These are phyloP conservation scores for Apis cerana DNA, from an alignment of 1,140 invertebrate species.

Conservation along the genomic window DNA sequence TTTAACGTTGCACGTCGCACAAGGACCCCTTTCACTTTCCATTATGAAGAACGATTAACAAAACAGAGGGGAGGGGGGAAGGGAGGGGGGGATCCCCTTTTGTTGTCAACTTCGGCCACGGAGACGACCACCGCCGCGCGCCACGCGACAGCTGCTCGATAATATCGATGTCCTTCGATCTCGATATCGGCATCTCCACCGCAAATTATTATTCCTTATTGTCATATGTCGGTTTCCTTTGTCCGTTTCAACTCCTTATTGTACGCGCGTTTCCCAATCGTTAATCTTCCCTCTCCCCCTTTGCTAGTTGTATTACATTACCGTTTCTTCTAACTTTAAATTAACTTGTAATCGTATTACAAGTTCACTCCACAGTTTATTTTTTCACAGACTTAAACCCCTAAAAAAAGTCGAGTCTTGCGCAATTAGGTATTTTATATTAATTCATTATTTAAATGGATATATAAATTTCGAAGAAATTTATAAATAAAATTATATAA, in stretches of 20 bases:
- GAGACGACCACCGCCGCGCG: constrained; percentile 1
- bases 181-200: constrained; percentile 34
- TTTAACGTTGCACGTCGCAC: constrained; percentile 25
- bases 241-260: constrained; percentile 8
- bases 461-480: too few relatives aligned
- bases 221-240: constrained; percentile 14
- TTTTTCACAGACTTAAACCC: too few relatives aligned
- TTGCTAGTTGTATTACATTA: too few relatives aligned
- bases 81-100: constrained; percentile 29
- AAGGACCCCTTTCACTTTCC: constrained; percentile 41
- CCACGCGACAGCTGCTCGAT: constrained; percentile 58
- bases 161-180: constrained; percentile 56
- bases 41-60: constrained; percentile 38
- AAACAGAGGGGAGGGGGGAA: constrained; percentile 27
- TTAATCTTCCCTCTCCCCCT: too few relatives aligned
- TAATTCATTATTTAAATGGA: too few relatives aligned
- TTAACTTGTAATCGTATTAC: too few relatives aligned
- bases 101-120: constrained; percentile 26
- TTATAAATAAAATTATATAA: too few relatives aligned
- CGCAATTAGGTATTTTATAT: too few relatives aligned
- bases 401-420: too few relatives aligned
- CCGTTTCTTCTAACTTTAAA: too few relatives aligned
- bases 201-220: constrained; percentile 25
- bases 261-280: too few relatives aligned
- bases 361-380: too few relatives aligned